These are phyloP conservation scores for Pterobdella sp. DNA, from an alignment of 2,888 invertebrate genomes.

Conservation along the genomic window DNA sequence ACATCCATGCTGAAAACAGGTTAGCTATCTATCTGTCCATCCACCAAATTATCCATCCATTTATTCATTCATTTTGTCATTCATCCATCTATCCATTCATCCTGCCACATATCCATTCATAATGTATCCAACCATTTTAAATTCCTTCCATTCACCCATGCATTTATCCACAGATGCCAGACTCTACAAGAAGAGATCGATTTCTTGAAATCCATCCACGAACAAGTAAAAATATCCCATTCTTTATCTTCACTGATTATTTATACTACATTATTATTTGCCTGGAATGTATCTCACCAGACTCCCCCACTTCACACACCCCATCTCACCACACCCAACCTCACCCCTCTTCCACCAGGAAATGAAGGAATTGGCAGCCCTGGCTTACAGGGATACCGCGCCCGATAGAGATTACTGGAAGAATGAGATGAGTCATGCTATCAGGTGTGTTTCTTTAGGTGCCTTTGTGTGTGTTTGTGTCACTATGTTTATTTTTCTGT, in stretches of 20 bases:
- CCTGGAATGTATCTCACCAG: too few relatives aligned
- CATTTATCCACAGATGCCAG: slow-evolving; percentile 52
- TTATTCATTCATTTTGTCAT: too few relatives aligned
- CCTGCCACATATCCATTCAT: too few relatives aligned
- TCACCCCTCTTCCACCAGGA: slow-evolving; percentile 44
- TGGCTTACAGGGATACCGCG: slow-evolving; percentile 54
- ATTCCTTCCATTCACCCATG: too few relatives aligned
- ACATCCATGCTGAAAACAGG: slow-evolving; percentile 55
- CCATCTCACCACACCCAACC: too few relatives aligned
- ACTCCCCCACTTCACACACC: too few relatives aligned
- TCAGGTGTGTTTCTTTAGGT: slow-evolving; percentile 38
- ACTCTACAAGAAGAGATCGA: slow-evolving; percentile 55
- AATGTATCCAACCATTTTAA: too few relatives aligned
- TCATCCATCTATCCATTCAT: too few relatives aligned
- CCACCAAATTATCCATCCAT: too few relatives aligned
- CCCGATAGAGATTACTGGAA: slow-evolving; percentile 56
- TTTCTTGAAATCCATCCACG: slow-evolving; percentile 54
- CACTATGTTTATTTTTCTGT: too few relatives aligned
- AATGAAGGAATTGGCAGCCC: slow-evolving; percentile 54
- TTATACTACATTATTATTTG: background rate
- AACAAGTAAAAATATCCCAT: slow-evolving; percentile 46
- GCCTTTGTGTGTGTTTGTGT: slow-evolving; percentile 40
- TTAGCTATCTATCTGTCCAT: too few relatives aligned
- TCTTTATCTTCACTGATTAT: background rate
- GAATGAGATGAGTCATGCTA: slow-evolving; percentile 54